phyloP scores from a whole-genome alignment of 2,113 vertebrate species.

The Larimichthys crocea region DNA sequence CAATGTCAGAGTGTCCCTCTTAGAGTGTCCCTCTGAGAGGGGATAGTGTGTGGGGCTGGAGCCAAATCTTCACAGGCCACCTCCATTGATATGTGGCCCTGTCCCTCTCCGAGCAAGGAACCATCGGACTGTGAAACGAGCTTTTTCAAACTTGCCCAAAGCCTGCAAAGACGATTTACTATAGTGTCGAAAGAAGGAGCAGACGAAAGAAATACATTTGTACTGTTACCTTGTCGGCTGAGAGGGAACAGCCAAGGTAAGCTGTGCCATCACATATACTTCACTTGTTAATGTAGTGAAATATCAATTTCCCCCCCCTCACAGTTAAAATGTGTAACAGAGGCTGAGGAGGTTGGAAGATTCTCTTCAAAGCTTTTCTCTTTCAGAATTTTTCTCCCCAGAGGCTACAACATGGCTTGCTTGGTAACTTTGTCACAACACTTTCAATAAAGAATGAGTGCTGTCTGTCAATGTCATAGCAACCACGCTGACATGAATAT shows the following conservation, averaged over 20 bases:
- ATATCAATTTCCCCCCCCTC: conserved; percentile 28
- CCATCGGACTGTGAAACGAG: conserved; percentile 75
- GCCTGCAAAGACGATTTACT: conserved; percentile 69
- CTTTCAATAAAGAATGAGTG: conserved; percentile 36
- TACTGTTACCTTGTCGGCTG: conserved; percentile 29
- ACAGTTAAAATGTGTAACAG: conserved; percentile 34
- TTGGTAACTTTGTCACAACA: conserved; percentile 37
- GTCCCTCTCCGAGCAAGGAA: conserved; percentile 57
- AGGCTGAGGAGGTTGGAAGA: conserved; percentile 15
- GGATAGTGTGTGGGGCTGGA: conserved; percentile 13
- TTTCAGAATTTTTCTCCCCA: conserved; percentile 13
- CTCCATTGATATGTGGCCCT: conserved; percentile 68
- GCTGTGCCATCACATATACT: conserved; percentile 19
- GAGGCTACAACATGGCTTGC: conserved; percentile 10
- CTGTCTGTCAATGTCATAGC: conserved; percentile 1
- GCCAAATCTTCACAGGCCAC: conserved; percentile 55
- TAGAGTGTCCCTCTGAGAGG: conserved; percentile 23
- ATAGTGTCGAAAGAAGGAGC: conserved; percentile 38
- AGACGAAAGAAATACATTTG: conserved; percentile 45
- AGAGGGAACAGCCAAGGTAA: conserved; percentile 27
- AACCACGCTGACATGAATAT: neutral
- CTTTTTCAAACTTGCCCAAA: conserved; percentile 72
- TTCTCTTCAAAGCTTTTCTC: conserved; percentile 33
- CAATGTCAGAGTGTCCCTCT: conserved; percentile 36
- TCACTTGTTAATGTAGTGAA: conserved; percentile 58